phyloP scores from a whole-genome alignment of 1,140 invertebrate species.

The Chymomyza costata region DNA sequence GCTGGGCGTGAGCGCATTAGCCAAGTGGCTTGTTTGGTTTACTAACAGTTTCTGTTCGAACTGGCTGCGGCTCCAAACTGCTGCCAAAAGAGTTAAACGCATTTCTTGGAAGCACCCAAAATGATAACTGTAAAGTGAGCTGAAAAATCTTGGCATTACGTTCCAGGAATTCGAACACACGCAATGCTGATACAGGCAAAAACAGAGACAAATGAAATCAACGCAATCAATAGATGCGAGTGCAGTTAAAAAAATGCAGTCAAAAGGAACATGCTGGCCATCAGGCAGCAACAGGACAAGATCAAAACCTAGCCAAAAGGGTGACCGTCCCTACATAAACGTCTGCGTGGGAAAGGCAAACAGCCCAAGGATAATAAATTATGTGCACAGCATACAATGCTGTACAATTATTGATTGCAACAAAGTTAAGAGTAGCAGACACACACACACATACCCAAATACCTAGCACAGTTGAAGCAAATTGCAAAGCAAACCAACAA shows the following conservation, averaged over 20 bases:
- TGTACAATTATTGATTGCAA: conserved; percentile 53
- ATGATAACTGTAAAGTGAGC: conserved; percentile 3
- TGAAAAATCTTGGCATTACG: conserved; percentile 2
- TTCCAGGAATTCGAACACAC: conserved; percentile 29
- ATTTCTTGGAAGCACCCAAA: conserved; percentile 9
- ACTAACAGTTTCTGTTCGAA: too few species aligned
- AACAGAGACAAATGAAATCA: too few species aligned
- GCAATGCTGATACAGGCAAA: conserved; percentile 9
- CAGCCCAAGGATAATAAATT: conserved; percentile 50
- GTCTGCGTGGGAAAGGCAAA: conserved; percentile 60
- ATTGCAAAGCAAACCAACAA: conserved; percentile 30
- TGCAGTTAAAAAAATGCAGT: too few species aligned
- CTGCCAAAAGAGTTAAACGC: conserved; percentile 6
- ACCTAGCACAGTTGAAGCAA: conserved; percentile 9
- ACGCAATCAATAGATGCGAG: conserved; percentile 7
- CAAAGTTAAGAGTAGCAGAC: conserved; percentile 3
- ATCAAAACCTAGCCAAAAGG: conserved; percentile 2
- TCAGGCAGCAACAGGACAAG: too few species aligned
- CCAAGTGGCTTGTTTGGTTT: too few species aligned
- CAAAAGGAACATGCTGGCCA: conserved; percentile 7
- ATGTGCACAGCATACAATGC: conserved; percentile 48
- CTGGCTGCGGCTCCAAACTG: too few species aligned
- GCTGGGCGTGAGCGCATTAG: background rate
- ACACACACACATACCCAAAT: conserved; percentile 3
- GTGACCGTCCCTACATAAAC: conserved; percentile 19